Percentiles rank a stretch among this genome's conserved stretches.
Conservation (phyloP, 2,797 vertebrate species). For the Sebastes hubbsi region DNA sequence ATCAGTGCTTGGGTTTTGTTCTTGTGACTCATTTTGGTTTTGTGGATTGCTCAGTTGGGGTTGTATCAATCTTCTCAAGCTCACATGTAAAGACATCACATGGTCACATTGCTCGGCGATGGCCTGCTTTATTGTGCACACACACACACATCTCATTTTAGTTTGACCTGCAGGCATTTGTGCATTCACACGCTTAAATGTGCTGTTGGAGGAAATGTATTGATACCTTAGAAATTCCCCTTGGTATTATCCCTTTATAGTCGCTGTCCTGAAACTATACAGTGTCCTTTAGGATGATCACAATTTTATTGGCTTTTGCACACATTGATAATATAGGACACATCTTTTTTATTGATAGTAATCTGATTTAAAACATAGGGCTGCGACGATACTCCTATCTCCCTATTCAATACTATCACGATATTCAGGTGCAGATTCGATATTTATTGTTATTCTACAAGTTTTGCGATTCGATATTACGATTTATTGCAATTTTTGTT, state of each 20-base stretch:
- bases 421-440: no score
- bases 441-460: no score
- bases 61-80: slow-evolving; percentile 21
- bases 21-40: slow-evolving; percentile 37
- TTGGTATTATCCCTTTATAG: neutral
- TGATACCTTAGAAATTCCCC: slow-evolving; percentile 24
- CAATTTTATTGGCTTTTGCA: neutral
- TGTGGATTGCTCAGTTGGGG: slow-evolving; percentile 10
- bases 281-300: neutral
- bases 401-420: no score
- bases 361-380: neutral
- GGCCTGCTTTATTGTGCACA: slow-evolving; percentile 4
- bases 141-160: slow-evolving; percentile 13
- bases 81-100: neutral
- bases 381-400: no score
- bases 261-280: neutral
- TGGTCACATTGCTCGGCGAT: slow-evolving; percentile 14
- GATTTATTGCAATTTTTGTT: no score
- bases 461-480: no score
- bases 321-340: neutral
- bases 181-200: slow-evolving; percentile 3
- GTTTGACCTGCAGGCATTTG: slow-evolving; percentile 26
- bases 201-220: slow-evolving; percentile 24
- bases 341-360: neutral
- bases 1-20: slow-evolving; percentile 49